Conservation (phyloP, 2,797 vertebrate genomes). For the Danio tinwini region DNA sequence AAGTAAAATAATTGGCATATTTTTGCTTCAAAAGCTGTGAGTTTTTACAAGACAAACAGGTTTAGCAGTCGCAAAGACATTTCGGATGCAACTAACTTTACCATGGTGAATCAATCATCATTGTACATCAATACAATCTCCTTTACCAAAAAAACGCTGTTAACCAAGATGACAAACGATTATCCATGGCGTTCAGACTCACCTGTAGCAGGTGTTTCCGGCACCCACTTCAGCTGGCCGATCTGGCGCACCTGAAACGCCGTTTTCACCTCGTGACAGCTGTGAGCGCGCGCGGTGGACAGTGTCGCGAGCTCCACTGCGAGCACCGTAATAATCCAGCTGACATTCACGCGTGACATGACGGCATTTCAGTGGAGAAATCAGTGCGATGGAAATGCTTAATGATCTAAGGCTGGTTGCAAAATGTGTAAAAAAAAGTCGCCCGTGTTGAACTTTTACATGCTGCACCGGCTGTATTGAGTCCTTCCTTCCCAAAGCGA, state of each 20-base stretch:
- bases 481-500: slow-evolving; percentile 64
- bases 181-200: slow-evolving; percentile 64
- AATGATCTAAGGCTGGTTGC: not conserved
- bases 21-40: not conserved
- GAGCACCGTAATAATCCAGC: slow-evolving; percentile 72
- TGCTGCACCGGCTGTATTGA: slow-evolving; percentile 70
- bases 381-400: slow-evolving; percentile 55
- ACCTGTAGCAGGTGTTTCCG: slow-evolving; percentile 89
- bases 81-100: not conserved
- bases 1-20: too few relatives aligned
- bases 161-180: not conserved
- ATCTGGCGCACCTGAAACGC: slow-evolving; percentile 90
- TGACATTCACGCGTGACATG: slow-evolving; percentile 79
- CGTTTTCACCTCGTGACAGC: slow-evolving; percentile 91
- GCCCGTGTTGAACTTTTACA: slow-evolving; percentile 72
- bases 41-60: not conserved
- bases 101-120: not conserved
- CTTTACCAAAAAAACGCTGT: not conserved
- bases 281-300: slow-evolving; percentile 75
- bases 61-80: too few relatives aligned
- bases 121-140: not conserved
- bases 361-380: slow-evolving; percentile 79
- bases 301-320: slow-evolving; percentile 65
- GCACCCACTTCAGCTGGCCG: slow-evolving; percentile 86
- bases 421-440: slow-evolving; percentile 33